phyloP scores from a whole-genome alignment of 2,888 invertebrate species.

The Morinoia aosen region DNA sequence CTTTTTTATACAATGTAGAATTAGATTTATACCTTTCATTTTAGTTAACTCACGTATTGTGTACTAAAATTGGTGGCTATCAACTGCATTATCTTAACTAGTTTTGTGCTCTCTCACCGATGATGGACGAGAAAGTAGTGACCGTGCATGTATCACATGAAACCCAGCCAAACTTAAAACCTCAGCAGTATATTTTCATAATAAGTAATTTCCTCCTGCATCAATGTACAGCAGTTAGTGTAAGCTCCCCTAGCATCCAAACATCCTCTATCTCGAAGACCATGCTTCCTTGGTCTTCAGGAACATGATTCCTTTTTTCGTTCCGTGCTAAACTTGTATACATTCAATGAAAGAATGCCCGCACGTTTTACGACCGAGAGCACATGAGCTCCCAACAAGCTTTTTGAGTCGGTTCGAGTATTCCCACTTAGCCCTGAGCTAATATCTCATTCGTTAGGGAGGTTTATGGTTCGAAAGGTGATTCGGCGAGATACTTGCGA shows the following conservation, averaged over 20 bases:
- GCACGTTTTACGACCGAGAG: neutral
- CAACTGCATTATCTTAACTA: too few relatives aligned
- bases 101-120: too few relatives aligned
- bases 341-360: neutral
- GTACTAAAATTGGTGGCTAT: too few relatives aligned
- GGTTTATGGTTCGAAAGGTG: slow-evolving; percentile 22
- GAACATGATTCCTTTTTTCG: neutral
- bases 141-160: too few relatives aligned
- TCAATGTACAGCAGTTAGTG: neutral
- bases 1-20: too few relatives aligned
- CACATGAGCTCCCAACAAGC: neutral
- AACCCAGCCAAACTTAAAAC: too few relatives aligned
- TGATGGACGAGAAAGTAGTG: too few relatives aligned
- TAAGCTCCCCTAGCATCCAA: neutral
- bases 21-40: too few relatives aligned
- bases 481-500: slow-evolving; percentile 40
- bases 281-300: neutral
- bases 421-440: neutral
- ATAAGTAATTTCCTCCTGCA: too few relatives aligned
- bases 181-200: too few relatives aligned
- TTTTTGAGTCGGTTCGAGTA: neutral
- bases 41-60: too few relatives aligned
- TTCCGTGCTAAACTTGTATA: neutral
- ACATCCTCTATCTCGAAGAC: neutral
- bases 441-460: slow-evolving; percentile 43